These are phyloP conservation scores for Anguilla obscura DNA, from an alignment of 2,797 vertebrate genomes.

Conservation along the genomic window DNA sequence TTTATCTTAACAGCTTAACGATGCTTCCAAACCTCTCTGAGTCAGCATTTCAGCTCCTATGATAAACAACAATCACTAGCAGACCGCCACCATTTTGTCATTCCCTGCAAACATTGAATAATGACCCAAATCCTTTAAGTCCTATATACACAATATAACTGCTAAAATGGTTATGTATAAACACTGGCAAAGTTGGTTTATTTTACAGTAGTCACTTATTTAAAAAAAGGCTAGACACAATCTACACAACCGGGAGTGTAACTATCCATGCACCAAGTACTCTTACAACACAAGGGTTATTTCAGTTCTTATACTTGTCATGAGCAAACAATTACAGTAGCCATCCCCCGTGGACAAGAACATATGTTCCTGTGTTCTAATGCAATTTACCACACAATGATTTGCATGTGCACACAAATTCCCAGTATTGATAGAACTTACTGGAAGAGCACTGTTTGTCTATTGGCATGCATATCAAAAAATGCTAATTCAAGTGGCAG, in stretches of 20 bases:
- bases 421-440: not conserved
- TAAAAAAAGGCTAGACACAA: not conserved
- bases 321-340: not conserved
- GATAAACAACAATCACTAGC: not conserved
- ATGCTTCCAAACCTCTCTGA: not conserved
- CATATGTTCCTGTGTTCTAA: not conserved
- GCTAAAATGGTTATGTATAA: not conserved
- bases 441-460: not conserved
- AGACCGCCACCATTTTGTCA: not conserved
- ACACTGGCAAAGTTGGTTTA: not conserved
- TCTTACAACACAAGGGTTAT: not conserved
- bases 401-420: not conserved
- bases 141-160: not conserved
- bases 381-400: not conserved
- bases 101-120: not conserved
- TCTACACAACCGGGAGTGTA: not conserved
- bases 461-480: not conserved
- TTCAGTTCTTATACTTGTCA: not conserved
- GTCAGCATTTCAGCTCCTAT: not conserved
- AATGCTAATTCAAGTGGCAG: not conserved
- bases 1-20: constrained; percentile 6
- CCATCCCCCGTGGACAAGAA: not conserved
- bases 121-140: not conserved
- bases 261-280: not conserved
- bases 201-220: not conserved